phyloP scores from a whole-genome alignment of 2,888 invertebrate species.

The Venusia cambrica region DNA sequence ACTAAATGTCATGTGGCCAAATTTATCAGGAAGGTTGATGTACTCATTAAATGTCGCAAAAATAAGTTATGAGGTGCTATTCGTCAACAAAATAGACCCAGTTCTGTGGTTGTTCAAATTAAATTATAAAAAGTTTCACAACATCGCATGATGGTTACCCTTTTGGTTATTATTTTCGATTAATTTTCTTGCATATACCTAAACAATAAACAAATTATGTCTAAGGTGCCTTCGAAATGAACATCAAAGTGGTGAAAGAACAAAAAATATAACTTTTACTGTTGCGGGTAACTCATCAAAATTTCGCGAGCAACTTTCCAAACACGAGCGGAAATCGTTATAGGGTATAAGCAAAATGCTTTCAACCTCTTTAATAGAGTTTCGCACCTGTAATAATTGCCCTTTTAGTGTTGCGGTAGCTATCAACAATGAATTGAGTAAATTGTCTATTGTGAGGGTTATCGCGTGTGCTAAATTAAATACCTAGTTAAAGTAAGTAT shows the following conservation, averaged over 20 bases:
- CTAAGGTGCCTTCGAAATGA: constrained; percentile 3
- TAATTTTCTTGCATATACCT: not conserved
- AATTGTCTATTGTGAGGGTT: constrained; percentile 31
- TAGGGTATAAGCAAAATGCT: constrained; percentile 30
- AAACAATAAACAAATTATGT: constrained; percentile 16
- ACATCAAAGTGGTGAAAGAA: constrained; percentile 21
- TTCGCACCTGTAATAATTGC: constrained; percentile 27
- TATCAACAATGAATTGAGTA: constrained; percentile 33
- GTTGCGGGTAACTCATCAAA: constrained; percentile 25
- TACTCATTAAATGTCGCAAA: no score
- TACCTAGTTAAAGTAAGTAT: no score
- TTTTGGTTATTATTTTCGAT: not conserved
- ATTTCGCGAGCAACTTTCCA: constrained; percentile 27
- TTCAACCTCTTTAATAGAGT: constrained; percentile 49
- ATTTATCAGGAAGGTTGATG: no score
- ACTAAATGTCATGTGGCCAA: no score
- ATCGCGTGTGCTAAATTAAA: constrained; percentile 12
- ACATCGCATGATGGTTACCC: constrained; percentile 32
- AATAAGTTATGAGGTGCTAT: no score
- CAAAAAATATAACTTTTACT: constrained; percentile 21
- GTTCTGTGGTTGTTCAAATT: no score
- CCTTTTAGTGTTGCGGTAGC: constrained; percentile 36
- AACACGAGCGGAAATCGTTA: constrained; percentile 27
- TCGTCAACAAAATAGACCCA: no score
- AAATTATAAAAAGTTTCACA: no score